phyloP scores from a whole-genome alignment of 2,113 vertebrate species.

The Cephalopholis sonnerati region DNA sequence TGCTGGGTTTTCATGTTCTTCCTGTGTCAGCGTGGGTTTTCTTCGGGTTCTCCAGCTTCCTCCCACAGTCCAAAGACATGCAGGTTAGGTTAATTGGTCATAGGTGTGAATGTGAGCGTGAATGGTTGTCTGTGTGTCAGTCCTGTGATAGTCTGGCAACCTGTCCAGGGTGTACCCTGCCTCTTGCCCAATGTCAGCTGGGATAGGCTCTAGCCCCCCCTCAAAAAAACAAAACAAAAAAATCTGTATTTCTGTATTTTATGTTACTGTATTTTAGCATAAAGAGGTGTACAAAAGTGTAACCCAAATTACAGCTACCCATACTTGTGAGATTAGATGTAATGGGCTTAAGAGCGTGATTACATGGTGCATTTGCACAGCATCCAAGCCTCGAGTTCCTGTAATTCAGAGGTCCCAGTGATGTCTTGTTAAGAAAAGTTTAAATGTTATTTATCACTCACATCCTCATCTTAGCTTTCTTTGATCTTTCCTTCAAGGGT shows the following conservation, averaged over 20 bases:
- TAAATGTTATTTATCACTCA: conserved; percentile 7
- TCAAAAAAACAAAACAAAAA: too few relatives aligned
- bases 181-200: too few relatives aligned
- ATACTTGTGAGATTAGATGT: conserved; percentile 24
- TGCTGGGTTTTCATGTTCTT: too few relatives aligned
- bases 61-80: too few relatives aligned
- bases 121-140: too few relatives aligned
- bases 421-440: conserved; percentile 23
- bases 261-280: not conserved
- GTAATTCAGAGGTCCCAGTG: not conserved
- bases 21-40: too few relatives aligned
- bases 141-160: too few relatives aligned
- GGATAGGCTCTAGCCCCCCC: too few relatives aligned
- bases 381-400: conserved; percentile 5
- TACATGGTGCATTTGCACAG: conserved; percentile 20
- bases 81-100: too few relatives aligned
- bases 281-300: not conserved
- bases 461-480: not conserved
- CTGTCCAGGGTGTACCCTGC: too few relatives aligned
- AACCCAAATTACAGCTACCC: not conserved
- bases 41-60: too few relatives aligned
- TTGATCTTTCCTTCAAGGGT: conserved; percentile 36
- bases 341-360: conserved; percentile 33
- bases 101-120: too few relatives aligned
- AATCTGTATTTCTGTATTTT: not conserved